Base-by-base conservation (phyloP, 1,140 invertebrate species). In the Papilio machaon region DNA sequence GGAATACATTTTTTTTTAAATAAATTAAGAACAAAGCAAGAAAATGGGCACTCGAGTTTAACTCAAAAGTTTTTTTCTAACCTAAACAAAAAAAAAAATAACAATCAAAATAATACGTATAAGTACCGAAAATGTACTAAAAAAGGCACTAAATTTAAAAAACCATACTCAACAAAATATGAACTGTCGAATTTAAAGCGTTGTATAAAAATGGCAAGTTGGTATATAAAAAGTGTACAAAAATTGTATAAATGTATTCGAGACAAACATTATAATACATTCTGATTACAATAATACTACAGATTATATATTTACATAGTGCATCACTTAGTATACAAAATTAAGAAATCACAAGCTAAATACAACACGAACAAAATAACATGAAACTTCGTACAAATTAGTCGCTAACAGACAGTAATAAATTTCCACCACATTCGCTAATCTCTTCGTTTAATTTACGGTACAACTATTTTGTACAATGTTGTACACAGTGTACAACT, bases 11-110 rank as follows among this genome's bases (percentile, higher is more conserved):
- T 77, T 82, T 82, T 81, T 60, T 83, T 83, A 64, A 90, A 93
- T 92, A 92, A 92, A 93, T 92, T 88, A 91, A 86, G 83, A 91
- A 88, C 88, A 87, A 87, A 91, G 90, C 91, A 93, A 93, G 89
- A 88, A 80, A 89, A 88, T 85, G 90, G 91, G 91, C 91, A 87
- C 70, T 73, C 88, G 92, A 94, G 92, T 94, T 94, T 91, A 86
- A 94, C 92, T 94, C 92, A 91, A 88, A 87, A 86, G 83, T 77
- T 85, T 17, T 43, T 54, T 64, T 64, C 60, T 82, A 88, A 85
- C 82, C 58, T 78, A 86, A 89, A 60, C 17, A 58, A 60, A 60
- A 60, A 87, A 60, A 60, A 60, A 87, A 90, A 86, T 81, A 90
- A 90, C 81, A 86, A 88, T 75, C 67, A 82, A 87, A 84, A 86